Evolutionary conservation across 1,140 invertebrate species (phyloP), one percentile per base, ranked within the genome.

Genomic region (Hyposmocoma kahamanoa): DNA sequence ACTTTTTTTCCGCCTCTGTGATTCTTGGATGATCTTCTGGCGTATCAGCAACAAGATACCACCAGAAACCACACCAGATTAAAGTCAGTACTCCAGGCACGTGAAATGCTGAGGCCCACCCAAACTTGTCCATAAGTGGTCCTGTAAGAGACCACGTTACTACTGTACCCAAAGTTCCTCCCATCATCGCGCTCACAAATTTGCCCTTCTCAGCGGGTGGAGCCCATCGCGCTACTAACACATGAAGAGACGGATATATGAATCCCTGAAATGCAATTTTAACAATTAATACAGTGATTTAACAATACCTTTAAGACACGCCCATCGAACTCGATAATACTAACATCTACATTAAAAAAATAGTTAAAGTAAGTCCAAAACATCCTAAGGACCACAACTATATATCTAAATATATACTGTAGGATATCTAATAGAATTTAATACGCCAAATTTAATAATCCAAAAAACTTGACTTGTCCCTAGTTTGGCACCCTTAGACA

Each of bases 11-110:
- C 36, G 91, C 87, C 22, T 91, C 86, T 0, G 89, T 90, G 48
- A 97, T 97, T 10, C 89, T 87, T 5, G 90, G 91, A 84, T 97
- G 95, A 22, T 87, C 63, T 1, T 88, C 88, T 0, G 96, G 96
- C 3, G 90, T 89, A 66, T 94, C 92, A 1, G 90, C 87, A 0
- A 92, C 90, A 5, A 93, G 62, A 32, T 88, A 87, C 64, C 91
- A 88, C 92, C 92, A 95, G 0, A 91, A 60, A 0, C 62, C 67
- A 50, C 86, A 90, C 83, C 92, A 93, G 3, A 90, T 32, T 0
- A 92, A 36, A 21, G 90, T 90, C 2, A 92, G 67, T 6, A 44
- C 74, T n/a, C 64, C 93, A 0, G 91, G 91, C 0, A 92, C 81
- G 50, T 94, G 94, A 72, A 92, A 95, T 3, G 92, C 90, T 59